Evolutionary conservation across 1,140 invertebrate species (phyloP).

Genomic region (Aplysia californica): DNA sequence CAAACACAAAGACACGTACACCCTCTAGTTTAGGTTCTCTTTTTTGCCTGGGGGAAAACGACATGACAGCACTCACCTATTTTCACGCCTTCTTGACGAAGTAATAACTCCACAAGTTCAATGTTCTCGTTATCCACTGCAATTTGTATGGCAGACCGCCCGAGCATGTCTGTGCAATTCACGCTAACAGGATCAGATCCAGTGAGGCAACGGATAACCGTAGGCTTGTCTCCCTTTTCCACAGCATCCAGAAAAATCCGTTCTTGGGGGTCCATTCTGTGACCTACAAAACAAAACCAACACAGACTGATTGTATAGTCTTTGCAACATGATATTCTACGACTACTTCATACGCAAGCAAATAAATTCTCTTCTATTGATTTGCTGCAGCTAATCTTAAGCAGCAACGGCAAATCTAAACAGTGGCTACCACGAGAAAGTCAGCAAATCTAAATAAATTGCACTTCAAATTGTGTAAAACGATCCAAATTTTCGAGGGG

Average conservation of each 20-base stretch:
- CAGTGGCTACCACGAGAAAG: neutral
- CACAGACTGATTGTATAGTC: neutral
- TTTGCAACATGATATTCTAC: too few species aligned
- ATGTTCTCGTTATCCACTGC: conserved; percentile 67
- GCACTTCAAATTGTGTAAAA: too few species aligned
- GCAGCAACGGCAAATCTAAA: too few species aligned
- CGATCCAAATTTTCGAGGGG: too few species aligned
- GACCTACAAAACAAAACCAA: conserved; percentile 26
- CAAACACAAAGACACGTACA: too few species aligned
- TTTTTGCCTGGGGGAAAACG: too few species aligned
- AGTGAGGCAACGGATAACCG: conserved; percentile 69
- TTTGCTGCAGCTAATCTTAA: too few species aligned
- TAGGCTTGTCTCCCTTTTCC: conserved; percentile 71
- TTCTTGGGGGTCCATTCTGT: conserved; percentile 68
- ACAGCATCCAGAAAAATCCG: conserved; percentile 72
- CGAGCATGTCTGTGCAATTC: conserved; percentile 73
- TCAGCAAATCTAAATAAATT: neutral
- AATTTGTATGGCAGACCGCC: conserved; percentile 71
- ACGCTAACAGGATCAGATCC: conserved; percentile 70
- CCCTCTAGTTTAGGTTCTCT: too few species aligned
- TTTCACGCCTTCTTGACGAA: conserved; percentile 61
- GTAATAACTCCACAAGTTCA: conserved; percentile 62
- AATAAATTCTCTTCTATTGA: too few species aligned
- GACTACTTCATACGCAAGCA: too few species aligned
- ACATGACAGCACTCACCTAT: conserved; percentile 58